A percentile compares a stretch with the other conserved stretches of the same genome.
These are phyloP conservation scores for Microcebus lehilahytsara DNA, from an alignment of 2,113 vertebrate species.

Conservation along the genomic window DNA sequence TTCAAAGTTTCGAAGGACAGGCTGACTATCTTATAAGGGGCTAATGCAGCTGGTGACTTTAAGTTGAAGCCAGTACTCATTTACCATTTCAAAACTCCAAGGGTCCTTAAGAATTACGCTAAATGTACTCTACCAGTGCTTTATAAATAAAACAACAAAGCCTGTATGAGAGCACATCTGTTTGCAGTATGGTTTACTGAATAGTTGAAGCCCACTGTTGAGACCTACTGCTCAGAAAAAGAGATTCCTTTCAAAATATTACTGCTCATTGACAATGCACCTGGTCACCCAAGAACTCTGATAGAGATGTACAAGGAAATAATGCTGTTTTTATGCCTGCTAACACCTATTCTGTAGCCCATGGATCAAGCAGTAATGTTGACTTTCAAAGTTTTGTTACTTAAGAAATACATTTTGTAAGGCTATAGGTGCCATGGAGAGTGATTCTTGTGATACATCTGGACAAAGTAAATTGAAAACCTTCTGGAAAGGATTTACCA, in stretches of 20 bases:
- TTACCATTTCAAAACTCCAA: background rate
- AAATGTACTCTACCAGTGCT: background rate
- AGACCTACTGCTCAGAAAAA: background rate
- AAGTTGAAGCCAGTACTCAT: background rate
- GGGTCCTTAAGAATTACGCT: background rate
- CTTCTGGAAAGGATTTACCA: background rate
- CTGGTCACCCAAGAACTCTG: background rate
- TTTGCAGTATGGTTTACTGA: background rate
- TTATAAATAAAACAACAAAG: background rate
- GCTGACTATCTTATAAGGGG: background rate
- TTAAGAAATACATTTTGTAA: background rate
- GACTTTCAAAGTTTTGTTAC: background rate
- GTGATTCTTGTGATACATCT: background rate
- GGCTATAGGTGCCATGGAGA: background rate
- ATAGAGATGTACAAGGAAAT: background rate
- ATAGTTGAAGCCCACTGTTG: background rate
- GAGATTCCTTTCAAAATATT: background rate
- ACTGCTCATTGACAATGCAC: background rate
- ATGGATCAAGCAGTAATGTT: background rate
- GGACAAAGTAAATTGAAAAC: background rate
- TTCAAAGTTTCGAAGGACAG: background rate
- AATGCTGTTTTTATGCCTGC: background rate
- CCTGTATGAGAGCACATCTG: background rate
- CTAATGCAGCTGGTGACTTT: background rate
- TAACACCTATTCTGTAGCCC: background rate